Base-by-base conservation (phyloP, 2,797 vertebrate genomes). In the Falco novaeseelandiae region DNA sequence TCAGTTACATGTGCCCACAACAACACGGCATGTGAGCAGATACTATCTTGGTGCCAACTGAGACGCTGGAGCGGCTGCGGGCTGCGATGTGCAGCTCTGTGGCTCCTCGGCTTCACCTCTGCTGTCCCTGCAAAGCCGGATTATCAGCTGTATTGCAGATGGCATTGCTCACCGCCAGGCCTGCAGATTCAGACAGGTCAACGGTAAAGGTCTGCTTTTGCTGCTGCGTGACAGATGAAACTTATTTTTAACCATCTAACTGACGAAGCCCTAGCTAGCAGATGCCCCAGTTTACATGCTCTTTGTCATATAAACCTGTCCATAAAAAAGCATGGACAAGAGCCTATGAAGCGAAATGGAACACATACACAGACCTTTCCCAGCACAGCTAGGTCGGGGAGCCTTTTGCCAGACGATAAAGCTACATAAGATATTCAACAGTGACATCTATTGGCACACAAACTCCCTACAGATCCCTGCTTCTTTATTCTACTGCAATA, bases 401-500 rank as follows among this genome's bases (percentile, higher is more conserved):
- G 8, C 9, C 1, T 27, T 61, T 61, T 34, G 19, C 44, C 49
- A 21, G 11, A 4, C 11, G 26, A 1, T 32, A 19, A 32, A 32
- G 9, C 36, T 70, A 11, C 30, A 90, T 97, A 96, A 92, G 10
- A 30, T 46, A 83, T 69, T n/a, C 96, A 97, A 97, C 76, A 96
- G 66, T 97, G 98, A 84, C 98, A 97, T 93, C 98, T 98, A 59
- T 90, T 88, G 98, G 93, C 90, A 63, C 6, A 1, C 38, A 66
- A 11, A 20, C n/a, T 21, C 23, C 5, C 46, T 18, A 12, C 46
- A 36, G 34, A 18, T 32, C 32, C 15, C 71, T 77, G 40, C 19
- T 48, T 6, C 6, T 46, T 86, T 44, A 42, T 32, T 42, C 44
- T 19, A 9, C 19, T 25, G 25, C 21, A 27, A 0, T 59, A 40